Evolutionary conservation across 2,888 invertebrate genomes (phyloP), one percentile per base, ranked within the genome.

Genomic region (Macaria liturata): DNA sequence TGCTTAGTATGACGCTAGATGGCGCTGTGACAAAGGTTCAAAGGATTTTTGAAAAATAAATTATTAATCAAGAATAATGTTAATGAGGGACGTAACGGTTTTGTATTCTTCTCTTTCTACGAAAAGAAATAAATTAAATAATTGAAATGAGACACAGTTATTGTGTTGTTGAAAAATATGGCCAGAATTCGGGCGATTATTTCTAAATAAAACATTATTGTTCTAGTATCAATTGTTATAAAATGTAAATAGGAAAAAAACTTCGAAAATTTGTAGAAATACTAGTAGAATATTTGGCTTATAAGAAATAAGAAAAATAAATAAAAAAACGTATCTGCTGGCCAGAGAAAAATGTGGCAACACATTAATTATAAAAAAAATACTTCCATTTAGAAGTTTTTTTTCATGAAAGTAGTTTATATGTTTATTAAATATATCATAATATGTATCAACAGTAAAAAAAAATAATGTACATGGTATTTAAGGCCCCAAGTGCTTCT

Each of bases 341-440:
- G 87, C 71, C 87, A 85, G 87, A 67, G n/a, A 62, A 54, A 49
- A 65, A 32, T 6, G 59, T 69, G 56, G 50, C 44, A 64, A 57
- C 34, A 61, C 67, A 61, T 67, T 67, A 61, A 68, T 68, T 71
- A 71, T 66, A 37, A 51, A 55, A 37, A 51, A 55, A 65, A 72
- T 69, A 78, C 76, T 81, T 78, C 75, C 81, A 75, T 74, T 72
- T 74, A 60, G 73, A 83, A 82, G 79, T 82, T 84, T 82, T 83
- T 76, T 80, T 76, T 77, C 46, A 65, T 65, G 58, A 46, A 51
- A 59, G 54, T 42, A 42, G 37, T 56, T 52, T 46, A 46, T 31
- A 46, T 8, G n/a, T n/a, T 7, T 44, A 40, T 9, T 55, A 47
- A 9, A 9, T 34, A 54, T 5, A 37, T 48, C 8, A 1, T 39